These are phyloP conservation scores for Trochalopteron elliotii DNA, from an alignment of 2,113 vertebrate genomes.

Conservation along the genomic window DNA sequence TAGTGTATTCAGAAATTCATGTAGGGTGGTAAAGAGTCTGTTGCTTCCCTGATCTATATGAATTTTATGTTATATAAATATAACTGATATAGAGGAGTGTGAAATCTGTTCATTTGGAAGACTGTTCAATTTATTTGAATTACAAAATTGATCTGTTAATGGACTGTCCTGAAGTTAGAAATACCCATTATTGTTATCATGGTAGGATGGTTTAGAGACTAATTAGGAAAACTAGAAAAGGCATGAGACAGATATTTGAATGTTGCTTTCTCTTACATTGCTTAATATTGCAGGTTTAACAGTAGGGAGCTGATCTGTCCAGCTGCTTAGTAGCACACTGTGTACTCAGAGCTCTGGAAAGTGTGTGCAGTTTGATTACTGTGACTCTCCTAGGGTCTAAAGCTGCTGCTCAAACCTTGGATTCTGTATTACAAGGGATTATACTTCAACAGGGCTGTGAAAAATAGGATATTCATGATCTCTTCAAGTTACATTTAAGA, in stretches of 20 bases:
- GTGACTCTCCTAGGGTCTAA: background rate
- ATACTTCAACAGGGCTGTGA: background rate
- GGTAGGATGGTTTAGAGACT: background rate
- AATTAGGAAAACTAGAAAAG: background rate
- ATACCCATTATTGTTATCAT: background rate
- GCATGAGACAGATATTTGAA: background rate
- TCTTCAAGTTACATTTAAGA: background rate
- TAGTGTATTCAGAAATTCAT: background rate
- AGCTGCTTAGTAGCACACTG: background rate
- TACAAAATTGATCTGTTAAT: background rate
- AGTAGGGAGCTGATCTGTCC: background rate
- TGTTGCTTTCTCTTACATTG: background rate
- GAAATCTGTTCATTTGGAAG: background rate
- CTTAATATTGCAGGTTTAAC: background rate
- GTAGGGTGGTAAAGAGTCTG: background rate
- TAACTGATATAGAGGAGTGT: background rate
- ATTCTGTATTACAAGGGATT: background rate
- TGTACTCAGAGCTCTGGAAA: background rate
- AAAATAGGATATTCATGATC: background rate
- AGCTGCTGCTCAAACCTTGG: background rate
- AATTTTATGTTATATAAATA: background rate
- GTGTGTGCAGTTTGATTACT: background rate
- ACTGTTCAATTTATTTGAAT: background rate
- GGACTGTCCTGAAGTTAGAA: background rate
- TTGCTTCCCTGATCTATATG: background rate